Evolutionary conservation across 2,797 vertebrate species (phyloP).

Genomic region (Channa striata): DNA sequence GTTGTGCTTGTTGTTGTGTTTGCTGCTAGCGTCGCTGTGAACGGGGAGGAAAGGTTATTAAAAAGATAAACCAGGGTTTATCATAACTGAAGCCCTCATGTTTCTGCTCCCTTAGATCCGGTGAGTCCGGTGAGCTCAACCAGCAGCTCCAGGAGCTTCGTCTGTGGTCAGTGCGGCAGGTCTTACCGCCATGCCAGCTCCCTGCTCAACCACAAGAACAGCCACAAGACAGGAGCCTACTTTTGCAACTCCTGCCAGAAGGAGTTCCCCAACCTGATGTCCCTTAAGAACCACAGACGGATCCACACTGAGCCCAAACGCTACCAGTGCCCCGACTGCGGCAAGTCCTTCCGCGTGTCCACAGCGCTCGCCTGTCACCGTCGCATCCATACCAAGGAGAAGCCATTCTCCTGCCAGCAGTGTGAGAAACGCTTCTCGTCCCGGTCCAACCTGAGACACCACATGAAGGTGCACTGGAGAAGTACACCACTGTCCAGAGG

Average conservation of each 20-base stretch:
- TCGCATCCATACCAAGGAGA: constrained; percentile 88
- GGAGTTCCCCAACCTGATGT: constrained; percentile 83
- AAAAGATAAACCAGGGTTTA: background rate
- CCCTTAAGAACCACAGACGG: constrained; percentile 88
- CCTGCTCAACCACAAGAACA: constrained; percentile 90
- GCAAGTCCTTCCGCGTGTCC: constrained; percentile 80
- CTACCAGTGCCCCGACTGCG: constrained; percentile 84
- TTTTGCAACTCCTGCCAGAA: constrained; percentile 84
- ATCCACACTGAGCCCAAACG: constrained; percentile 87
- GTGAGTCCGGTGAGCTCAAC: constrained; percentile 30
- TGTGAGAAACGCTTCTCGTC: constrained; percentile 86
- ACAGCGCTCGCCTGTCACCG: constrained; percentile 87
- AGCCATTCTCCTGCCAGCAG: constrained; percentile 86
- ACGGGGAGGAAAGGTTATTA: background rate
- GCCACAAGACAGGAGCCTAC: constrained; percentile 88
- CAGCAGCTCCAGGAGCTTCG: constrained; percentile 70
- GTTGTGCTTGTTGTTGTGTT: background rate
- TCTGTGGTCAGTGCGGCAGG: constrained; percentile 86
- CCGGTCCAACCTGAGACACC: constrained; percentile 87
- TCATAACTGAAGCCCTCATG: constrained; percentile 26
- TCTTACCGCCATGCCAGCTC: constrained; percentile 89
- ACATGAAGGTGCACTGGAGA: constrained; percentile 88
- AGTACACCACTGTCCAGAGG: constrained; percentile 47
- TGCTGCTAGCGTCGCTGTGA: background rate
- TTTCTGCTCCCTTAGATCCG: constrained; percentile 59